Evolutionary conservation across 2,113 vertebrate species (phyloP).

Genomic region (Nibea albiflora): DNA sequence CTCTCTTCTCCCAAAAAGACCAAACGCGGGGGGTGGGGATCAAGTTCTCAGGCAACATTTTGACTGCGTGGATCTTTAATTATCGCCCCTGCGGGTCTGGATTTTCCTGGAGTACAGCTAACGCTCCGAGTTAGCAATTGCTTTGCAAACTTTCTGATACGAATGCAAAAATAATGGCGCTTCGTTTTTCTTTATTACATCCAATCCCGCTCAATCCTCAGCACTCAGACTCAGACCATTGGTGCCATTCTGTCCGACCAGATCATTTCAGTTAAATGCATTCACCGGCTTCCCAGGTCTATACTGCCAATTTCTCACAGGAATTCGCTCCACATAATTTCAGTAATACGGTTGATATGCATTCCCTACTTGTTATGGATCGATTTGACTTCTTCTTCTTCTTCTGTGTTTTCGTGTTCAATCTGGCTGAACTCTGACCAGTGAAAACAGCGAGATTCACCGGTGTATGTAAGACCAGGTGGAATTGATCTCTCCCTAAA

Average conservation of each 20-base stretch:
- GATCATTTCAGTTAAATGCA: conserved; percentile 24
- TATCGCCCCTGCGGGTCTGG: conserved; percentile 27
- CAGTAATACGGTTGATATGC: background rate
- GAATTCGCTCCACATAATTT: background rate
- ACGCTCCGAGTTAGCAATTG: background rate
- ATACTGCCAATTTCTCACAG: background rate
- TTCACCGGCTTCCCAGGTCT: background rate
- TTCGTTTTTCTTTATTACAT: conserved; percentile 5
- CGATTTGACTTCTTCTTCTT: conserved; percentile 2
- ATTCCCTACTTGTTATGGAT: conserved; percentile 19
- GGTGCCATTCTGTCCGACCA: conserved; percentile 7
- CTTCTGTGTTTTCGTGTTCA: background rate
- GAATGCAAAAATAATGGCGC: conserved; percentile 1
- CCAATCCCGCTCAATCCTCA: background rate
- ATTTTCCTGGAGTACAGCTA: background rate
- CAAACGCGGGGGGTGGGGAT: background rate
- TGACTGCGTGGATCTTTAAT: conserved; percentile 5
- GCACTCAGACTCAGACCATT: background rate
- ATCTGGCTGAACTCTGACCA: conserved; percentile 47
- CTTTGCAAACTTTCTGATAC: conserved; percentile 20
- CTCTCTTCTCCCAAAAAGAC: conserved; percentile 5
- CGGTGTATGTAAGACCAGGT: conserved; percentile 42
- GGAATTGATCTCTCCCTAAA: conserved; percentile 58
- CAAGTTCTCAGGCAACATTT: background rate
- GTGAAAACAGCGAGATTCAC: conserved; percentile 1